Evolutionary conservation across 2,888 invertebrate species (phyloP), one percentile per base, ranked within the genome.

Genomic region (Papilio elwesi): DNA sequence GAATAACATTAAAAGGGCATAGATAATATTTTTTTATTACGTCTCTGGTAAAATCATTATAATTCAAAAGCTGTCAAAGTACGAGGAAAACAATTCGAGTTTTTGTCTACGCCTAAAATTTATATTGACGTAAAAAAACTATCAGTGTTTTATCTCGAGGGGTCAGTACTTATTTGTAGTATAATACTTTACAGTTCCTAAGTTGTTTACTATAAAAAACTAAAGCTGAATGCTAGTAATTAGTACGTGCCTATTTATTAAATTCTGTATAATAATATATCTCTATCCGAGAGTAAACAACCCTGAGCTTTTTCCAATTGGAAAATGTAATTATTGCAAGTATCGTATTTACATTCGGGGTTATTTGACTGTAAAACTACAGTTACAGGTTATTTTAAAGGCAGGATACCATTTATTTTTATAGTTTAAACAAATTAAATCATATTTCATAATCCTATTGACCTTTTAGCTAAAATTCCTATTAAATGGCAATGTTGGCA

Each of bases 401-500:
- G 0, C 9, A 43, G 4, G 43, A 6, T 43, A 5, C 6, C 0
- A 15, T 62, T 52, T 13, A 43, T 15, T 62, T 36, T 43, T 43
- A 62, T 43, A 15, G 36, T 62, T 43, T 15, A 62, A 43, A 43
- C 10, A 43, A 64, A 67, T 72, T 15, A 67, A 15, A 69, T 62
- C 64, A 74, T 63, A 81, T 81, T 78, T 77, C 78, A 83, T 85
- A 85, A 82, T 81, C 77, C 75, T 73, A 70, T 65, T 84, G 83
- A 85, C 87, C 85, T 87, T 87, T 78, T 75, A 76, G 77, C 71
- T 75, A 78, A 79, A 75, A 80, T 85, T 81, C 78, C 77, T 74
- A 78, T 81, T 82, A 83, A 85, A 84, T 81, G 81, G 75, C 82
- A 85, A 82, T 85, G 86, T 84, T 87, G 83, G 83, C 85, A 89